Conservation (phyloP, 2,888 invertebrate genomes). For the Ommatoiulus sabulosus region DNA sequence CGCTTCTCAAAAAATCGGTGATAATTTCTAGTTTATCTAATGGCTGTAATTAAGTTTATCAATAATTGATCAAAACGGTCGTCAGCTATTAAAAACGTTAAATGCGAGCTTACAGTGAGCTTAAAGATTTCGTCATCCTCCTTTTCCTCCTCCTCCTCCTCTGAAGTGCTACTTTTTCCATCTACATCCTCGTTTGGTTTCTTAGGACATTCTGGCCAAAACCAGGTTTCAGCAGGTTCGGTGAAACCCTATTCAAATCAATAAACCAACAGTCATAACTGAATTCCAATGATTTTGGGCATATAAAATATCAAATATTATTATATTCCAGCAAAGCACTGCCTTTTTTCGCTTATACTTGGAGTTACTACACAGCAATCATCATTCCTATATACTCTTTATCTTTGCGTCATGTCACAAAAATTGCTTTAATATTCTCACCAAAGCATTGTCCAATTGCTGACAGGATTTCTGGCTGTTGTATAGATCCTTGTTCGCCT, state of each 20-base stretch:
- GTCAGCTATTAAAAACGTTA: neutral
- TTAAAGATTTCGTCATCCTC: constrained; percentile 56
- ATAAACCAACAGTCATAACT: too few species aligned
- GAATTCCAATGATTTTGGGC: neutral
- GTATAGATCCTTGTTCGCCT: constrained; percentile 61
- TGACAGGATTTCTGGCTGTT: constrained; percentile 72
- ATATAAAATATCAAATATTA: neutral
- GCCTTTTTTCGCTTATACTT: too few species aligned
- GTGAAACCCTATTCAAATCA: constrained; percentile 65
- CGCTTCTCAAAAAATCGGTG: constrained; percentile 76
- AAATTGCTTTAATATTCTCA: constrained; percentile 63
- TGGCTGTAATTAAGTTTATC: constrained; percentile 64
- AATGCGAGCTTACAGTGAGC: neutral
- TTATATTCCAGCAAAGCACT: too few species aligned
- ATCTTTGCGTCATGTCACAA: too few species aligned
- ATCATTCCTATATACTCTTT: too few species aligned
- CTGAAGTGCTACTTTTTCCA: constrained; percentile 61
- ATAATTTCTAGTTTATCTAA: constrained; percentile 75
- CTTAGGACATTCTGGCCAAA: constrained; percentile 69
- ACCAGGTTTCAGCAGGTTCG: constrained; percentile 73
- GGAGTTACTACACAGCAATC: too few species aligned
- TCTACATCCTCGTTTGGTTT: constrained; percentile 62
- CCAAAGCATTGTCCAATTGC: constrained; percentile 72
- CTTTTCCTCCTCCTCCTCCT: constrained; percentile 61
- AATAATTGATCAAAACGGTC: neutral